phyloP scores from a whole-genome alignment of 2,888 invertebrate genomes.

The Seira sanloemensis region DNA sequence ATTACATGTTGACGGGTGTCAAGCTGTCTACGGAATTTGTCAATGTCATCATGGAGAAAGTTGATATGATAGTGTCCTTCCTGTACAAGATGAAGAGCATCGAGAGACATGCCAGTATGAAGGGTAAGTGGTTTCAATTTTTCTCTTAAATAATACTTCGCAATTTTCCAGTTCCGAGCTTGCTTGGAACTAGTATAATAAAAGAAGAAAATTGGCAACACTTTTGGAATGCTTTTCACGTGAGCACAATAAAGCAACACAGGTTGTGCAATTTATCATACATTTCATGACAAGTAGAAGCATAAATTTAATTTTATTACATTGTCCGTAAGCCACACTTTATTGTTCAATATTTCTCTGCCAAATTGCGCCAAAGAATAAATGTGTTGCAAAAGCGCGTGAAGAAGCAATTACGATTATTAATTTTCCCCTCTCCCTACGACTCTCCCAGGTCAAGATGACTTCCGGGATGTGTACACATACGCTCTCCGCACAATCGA shows the following conservation, averaged over 20 bases:
- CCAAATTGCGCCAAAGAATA: not conserved
- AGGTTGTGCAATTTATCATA: not conserved
- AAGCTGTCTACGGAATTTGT: constrained; percentile 62
- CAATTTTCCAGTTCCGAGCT: too few species aligned
- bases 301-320: not conserved
- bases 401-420: constrained; percentile 2
- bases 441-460: constrained; percentile 36
- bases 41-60: constrained; percentile 65
- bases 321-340: not conserved
- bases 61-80: constrained; percentile 67
- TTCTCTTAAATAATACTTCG: not conserved
- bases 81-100: constrained; percentile 64
- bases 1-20: constrained; percentile 61
- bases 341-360: not conserved
- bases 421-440: not conserved
- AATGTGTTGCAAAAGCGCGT: not conserved
- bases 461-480: constrained; percentile 55
- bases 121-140: constrained; percentile 22
- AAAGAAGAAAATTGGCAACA: not conserved
- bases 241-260: not conserved
- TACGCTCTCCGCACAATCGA: constrained; percentile 58
- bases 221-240: not conserved
- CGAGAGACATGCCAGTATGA: constrained; percentile 37
- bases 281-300: not conserved
- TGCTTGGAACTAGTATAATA: too few species aligned